These are phyloP conservation scores for Criorhina ranunculi DNA, from an alignment of 2,888 invertebrate species.

Conservation along the genomic window DNA sequence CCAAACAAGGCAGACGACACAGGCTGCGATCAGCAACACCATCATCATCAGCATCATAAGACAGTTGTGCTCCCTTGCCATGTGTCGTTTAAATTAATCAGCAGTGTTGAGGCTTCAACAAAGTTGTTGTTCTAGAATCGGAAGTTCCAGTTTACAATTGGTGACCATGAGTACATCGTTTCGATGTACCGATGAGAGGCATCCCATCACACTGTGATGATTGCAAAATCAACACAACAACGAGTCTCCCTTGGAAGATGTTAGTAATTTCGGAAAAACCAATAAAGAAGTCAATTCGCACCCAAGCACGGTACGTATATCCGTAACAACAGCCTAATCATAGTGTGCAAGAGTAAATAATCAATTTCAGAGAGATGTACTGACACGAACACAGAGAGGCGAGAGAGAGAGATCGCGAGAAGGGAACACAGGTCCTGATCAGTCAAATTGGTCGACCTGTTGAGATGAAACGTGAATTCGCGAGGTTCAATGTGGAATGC, in stretches of 20 bases:
- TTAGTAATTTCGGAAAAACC: constrained; percentile 61
- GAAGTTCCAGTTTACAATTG: constrained; percentile 73
- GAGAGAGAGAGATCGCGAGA: constrained; percentile 11
- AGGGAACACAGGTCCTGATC: constrained; percentile 65
- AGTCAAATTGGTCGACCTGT: constrained; percentile 75
- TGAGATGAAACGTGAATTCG: constrained; percentile 61
- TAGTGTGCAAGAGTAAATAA: constrained; percentile 72
- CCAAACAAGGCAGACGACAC: constrained; percentile 16
- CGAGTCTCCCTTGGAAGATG: constrained; percentile 9
- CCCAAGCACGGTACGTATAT: constrained; percentile 19
- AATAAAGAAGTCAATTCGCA: constrained; percentile 75
- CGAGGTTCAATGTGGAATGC: constrained; percentile 26
- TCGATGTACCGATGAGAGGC: constrained; percentile 5
- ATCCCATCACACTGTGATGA: constrained; percentile 1
- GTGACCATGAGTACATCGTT: neutral
- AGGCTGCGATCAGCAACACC: constrained; percentile 25
- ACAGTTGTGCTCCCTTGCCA: neutral
- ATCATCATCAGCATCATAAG: constrained; percentile 15
- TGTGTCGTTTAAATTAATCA: constrained; percentile 64
- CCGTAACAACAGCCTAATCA: constrained; percentile 58
- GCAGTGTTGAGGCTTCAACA: constrained; percentile 16
- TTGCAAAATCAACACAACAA: constrained; percentile 33
- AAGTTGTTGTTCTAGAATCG: constrained; percentile 51
- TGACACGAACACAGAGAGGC: constrained; percentile 54
- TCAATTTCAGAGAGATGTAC: constrained; percentile 68